Base-by-base conservation (phyloP, 2,113 vertebrate species). In the Xerus inauris region DNA sequence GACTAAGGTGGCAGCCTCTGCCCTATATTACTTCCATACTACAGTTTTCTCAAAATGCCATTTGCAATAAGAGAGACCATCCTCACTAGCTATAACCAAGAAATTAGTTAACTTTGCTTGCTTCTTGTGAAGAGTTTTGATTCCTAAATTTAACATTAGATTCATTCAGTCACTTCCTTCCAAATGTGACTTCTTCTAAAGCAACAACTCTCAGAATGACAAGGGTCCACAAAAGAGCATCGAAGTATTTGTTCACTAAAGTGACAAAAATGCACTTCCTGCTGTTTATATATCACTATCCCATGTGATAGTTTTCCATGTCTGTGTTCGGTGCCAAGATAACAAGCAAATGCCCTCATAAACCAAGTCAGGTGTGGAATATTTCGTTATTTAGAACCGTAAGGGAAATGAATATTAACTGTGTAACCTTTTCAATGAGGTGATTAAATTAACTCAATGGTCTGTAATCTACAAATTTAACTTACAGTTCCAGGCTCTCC, bases 221-320 rank as follows among this genome's bases (percentile, higher is more conserved):
- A 64, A 64, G 12, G 51, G 30, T 75, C 38, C 17, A 73, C 19
- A 12, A 16, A 82, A 97, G 38, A 24, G 35, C 42, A 26, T 35
- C 28, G 16, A 71, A 64, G 26, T 94, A 73, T 47, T 28, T 59
- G 51, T 73, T 93, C 86, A 76, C 73, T 51, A 40, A 83, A 49
- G 3, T 72, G 9, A 20, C 32, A 54, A 72, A 59, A 76, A 73
- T 12, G 2, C 28, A 35, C 96, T 96, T 96, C 75, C 90, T 95
- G 95, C 91, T 83, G 49, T 97, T 95, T 97, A 87, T 77, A 95
- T 91, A 76, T 94, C 77, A 73, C 64, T 91, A 91, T 97, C 97
- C 62, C 96, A 54, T 87, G 62, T 82, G 0, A 94, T 94, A 89
- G 76, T 57, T 89, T 62, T 86, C 94, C 94, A 51, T 75, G 82